Base-by-base conservation (phyloP, 2,888 invertebrate species). In the Heliconius charithonia region DNA sequence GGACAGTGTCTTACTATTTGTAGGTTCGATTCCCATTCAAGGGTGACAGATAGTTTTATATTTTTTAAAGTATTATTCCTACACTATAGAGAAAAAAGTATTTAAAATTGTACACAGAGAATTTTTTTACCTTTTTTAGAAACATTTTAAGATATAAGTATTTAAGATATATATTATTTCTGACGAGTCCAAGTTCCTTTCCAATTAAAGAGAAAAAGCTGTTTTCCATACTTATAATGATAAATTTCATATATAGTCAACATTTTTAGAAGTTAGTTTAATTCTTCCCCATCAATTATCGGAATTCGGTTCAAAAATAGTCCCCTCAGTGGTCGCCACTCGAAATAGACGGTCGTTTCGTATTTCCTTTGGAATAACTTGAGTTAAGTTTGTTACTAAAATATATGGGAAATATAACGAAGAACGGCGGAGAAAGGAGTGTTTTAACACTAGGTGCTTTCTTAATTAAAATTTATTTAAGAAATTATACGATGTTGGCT, bases 301-400 rank as follows among this genome's bases (percentile, higher is more conserved):
- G 41, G 62, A 70, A n/a, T 71, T 77, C 16, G 16, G 16, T 77
- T 32, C 72, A 66, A 27, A 65, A 78, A 78, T 78, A 78, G 73
- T 45, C 73, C 77, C 73, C 77, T 77, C 56, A 29, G 67, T 56
- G 71, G 72, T 74, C 62, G 69, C 63, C 12, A 70, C 73, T 73
- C 59, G 29, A 78, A 78, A 78, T 78, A 78, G 77, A 59, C 12
- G 16, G 73, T 13, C 77, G 73, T 62, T 78, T 72, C 62, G 66
- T 67, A 78, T 67, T 78, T 73, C 73, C 73, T 78, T 73, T 78
- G 66, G 67, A 74, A 73, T 67, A 74, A 59, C 74, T 74, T 22
- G 41, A 37, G 41, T 63, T 74, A 74, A 74, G 41, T 63, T 74
- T 27, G 63, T 32, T 12, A 63, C 63, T 63, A 7, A 74, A 71